These are phyloP conservation scores for Sarcophaga carnaria DNA, from an alignment of 2,888 invertebrate species.

Conservation along the genomic window DNA sequence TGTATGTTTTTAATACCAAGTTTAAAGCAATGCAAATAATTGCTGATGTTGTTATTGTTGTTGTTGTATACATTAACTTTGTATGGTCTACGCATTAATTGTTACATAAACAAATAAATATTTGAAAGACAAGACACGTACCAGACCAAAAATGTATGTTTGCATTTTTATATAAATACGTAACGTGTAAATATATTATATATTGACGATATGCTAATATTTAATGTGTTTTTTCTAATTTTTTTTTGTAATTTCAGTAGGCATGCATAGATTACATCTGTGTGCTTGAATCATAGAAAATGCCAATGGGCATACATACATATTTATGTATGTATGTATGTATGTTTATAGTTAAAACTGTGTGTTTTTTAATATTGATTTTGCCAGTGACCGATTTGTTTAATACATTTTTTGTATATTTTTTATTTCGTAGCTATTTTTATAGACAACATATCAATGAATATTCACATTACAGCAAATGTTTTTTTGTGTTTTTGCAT, in stretches of 20 bases:
- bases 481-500: slow-evolving; percentile 7
- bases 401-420: background rate
- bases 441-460: slow-evolving; percentile 3
- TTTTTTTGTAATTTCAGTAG: background rate
- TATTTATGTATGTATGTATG: slow-evolving; percentile 18
- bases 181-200: background rate
- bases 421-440: background rate
- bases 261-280: background rate
- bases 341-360: too few species aligned
- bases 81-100: slow-evolving; percentile 35
- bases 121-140: slow-evolving; percentile 56
- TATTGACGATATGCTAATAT: too few species aligned
- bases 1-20: slow-evolving; percentile 47
- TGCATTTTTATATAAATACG: slow-evolving; percentile 11
- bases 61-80: background rate
- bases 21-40: slow-evolving; percentile 33
- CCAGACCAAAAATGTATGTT: slow-evolving; percentile 39
- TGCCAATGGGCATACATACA: slow-evolving; percentile 12
- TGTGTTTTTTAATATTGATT: slow-evolving; percentile 8
- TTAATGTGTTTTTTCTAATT: too few species aligned
- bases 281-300: background rate
- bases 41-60: background rate
- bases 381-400: slow-evolving; percentile 40
- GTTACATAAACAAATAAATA: slow-evolving; percentile 56
- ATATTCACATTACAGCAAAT: background rate